Evolutionary conservation across 2,888 invertebrate species (phyloP), one percentile per base, ranked within the genome.

Genomic region (Sylvicola fuscatus): DNA sequence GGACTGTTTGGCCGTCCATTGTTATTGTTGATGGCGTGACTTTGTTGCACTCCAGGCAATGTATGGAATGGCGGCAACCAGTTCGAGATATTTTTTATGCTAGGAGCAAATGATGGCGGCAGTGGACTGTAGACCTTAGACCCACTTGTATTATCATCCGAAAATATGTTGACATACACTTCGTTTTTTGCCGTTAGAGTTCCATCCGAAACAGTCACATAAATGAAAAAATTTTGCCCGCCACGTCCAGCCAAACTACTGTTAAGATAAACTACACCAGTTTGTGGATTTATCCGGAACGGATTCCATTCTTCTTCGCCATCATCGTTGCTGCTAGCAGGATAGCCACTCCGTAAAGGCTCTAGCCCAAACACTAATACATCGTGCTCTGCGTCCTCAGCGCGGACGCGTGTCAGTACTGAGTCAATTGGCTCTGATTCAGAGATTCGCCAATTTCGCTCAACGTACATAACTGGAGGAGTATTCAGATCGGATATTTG

Each of bases 231-330:
- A 45, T 69, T 65, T 49, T 72, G 62, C 6, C 74, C 76, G 38
- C 63, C 73, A 64, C 75, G 68, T 50, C 78, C 79, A 46, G 58
- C 56, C 26, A 87, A 63, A 1, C 81, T 76, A 49, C 83, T 76
- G 48, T 83, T 84, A 34, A 86, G 67, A 46, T 70, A 76, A 35
- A 87, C 78, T 4, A 72, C 71, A 21, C 87, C 87, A 1, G 76
- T 77, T 3, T 60, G 58, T 27, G 71, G 67, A 54, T 87, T 71
- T 40, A 89, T 84, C 32, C 65, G 58, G 52, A 87, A 87, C 2
- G 84, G 84, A 13, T 13, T 13, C 14, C 77, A 61, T 3, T 68
- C 66, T 26, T 49, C 50, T 6, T 34, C 43, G 11, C 40, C 43
- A 10, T 43, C 42, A 30, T 49, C 45, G 6, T 43, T 41, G 13